Evolutionary conservation across 2,888 invertebrate species (phyloP).

Genomic region (Agrochola macilenta): DNA sequence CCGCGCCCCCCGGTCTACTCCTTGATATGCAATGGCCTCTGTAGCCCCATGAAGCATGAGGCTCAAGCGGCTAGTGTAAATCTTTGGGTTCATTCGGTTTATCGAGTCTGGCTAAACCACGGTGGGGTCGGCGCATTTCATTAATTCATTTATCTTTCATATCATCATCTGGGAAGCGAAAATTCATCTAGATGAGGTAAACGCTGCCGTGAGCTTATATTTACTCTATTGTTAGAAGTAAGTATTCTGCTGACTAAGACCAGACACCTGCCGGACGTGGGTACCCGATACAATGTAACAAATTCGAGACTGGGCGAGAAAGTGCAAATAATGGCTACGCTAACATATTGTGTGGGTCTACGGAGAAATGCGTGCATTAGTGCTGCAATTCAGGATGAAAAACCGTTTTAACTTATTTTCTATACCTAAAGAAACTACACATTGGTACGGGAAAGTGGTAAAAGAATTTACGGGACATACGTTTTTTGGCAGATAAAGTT

Average conservation of each 20-base stretch:
- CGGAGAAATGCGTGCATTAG: constrained; percentile 21
- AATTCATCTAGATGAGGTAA: constrained; percentile 57
- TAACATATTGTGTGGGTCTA: constrained; percentile 29
- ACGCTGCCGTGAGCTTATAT: constrained; percentile 44
- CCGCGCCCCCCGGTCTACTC: too few relatives aligned
- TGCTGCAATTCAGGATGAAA: constrained; percentile 23
- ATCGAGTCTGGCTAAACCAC: too few relatives aligned
- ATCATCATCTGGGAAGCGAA: constrained; percentile 60
- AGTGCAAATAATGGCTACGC: constrained; percentile 49
- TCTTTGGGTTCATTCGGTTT: too few relatives aligned
- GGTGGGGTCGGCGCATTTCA: too few relatives aligned
- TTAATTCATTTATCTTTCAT: too few relatives aligned
- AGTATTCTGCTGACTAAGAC: constrained; percentile 49
- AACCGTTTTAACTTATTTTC: constrained; percentile 2
- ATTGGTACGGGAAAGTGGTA: not conserved
- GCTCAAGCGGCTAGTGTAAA: too few relatives aligned
- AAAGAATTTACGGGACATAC: not conserved
- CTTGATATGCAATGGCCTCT: too few relatives aligned
- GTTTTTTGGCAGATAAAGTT: not conserved
- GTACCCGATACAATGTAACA: constrained; percentile 37
- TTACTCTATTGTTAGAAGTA: constrained; percentile 55
- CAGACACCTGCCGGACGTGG: constrained; percentile 49
- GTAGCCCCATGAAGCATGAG: too few relatives aligned
- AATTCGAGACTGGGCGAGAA: constrained; percentile 50
- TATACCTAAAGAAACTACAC: constrained; percentile 18